Conservation (phyloP, 2,113 vertebrate genomes). For the Engraulis encrasicolus region DNA sequence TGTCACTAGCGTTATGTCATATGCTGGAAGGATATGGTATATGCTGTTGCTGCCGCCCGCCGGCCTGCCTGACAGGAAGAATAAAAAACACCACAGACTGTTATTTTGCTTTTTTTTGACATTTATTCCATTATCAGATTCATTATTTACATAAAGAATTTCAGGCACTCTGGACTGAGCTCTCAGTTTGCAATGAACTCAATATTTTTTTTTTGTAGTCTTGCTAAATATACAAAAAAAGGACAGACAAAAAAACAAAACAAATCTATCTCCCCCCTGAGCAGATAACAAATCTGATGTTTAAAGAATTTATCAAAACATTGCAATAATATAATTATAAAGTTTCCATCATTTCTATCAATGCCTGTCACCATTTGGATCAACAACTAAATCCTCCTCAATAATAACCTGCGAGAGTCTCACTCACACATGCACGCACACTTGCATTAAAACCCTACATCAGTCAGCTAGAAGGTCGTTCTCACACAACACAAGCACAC, state of each 20-base stretch:
- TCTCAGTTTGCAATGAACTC: constrained; percentile 68
- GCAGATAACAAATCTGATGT: constrained; percentile 61
- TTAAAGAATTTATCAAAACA: constrained; percentile 70
- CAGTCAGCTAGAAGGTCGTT: background rate
- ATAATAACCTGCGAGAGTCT: background rate
- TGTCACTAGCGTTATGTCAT: background rate
- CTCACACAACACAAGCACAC: background rate
- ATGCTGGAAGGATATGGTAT: background rate
- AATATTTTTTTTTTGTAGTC: constrained; percentile 58
- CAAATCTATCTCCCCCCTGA: constrained; percentile 57
- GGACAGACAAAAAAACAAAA: constrained; percentile 44
- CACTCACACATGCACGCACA: constrained; percentile 36
- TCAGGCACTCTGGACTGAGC: constrained; percentile 79
- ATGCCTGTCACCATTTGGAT: constrained; percentile 8
- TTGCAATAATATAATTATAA: constrained; percentile 42
- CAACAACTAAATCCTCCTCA: background rate
- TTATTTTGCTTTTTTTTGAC: constrained; percentile 58
- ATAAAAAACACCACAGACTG: background rate
- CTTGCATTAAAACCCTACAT: background rate
- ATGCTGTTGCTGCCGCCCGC: too few species aligned
- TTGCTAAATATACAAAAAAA: constrained; percentile 60
- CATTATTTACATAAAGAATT: constrained; percentile 74
- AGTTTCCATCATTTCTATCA: constrained; percentile 44
- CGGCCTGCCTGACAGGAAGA: background rate
- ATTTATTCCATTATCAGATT: constrained; percentile 64